These are phyloP conservation scores for Smithornis capensis DNA, from an alignment of 2,113 vertebrate genomes.

Conservation along the genomic window DNA sequence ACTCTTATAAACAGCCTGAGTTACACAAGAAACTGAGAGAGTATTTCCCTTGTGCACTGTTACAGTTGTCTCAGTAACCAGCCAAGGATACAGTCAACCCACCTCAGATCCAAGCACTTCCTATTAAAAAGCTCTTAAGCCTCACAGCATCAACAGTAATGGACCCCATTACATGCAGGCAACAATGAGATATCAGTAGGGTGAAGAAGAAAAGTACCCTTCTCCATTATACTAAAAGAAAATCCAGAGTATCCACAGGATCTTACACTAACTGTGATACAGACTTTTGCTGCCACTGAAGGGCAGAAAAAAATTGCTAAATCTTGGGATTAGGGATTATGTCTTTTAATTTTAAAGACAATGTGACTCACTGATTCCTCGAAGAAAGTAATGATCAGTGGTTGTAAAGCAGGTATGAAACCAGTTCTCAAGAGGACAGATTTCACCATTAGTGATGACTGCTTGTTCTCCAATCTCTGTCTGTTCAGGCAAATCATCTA, in stretches of 20 bases:
- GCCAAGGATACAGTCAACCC: neutral
- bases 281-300: neutral
- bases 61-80: neutral
- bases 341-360: neutral
- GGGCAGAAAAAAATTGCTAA: neutral
- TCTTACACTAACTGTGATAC: neutral
- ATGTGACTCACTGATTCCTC: neutral
- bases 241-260: neutral
- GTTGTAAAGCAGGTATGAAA: neutral
- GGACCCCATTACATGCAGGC: neutral
- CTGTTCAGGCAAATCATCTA: neutral
- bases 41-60: neutral
- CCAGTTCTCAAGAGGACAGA: neutral
- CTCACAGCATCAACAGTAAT: neutral
- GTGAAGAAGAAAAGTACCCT: neutral
- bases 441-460: neutral
- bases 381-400: neutral
- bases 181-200: neutral
- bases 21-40: neutral
- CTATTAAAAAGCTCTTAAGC: conserved; percentile 4
- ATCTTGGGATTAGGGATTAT: neutral
- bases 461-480: neutral
- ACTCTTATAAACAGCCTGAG: neutral
- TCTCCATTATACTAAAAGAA: neutral
- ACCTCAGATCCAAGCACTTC: neutral